Evolutionary conservation across 2,888 invertebrate genomes (phyloP).

Genomic region (Noctua comes): DNA sequence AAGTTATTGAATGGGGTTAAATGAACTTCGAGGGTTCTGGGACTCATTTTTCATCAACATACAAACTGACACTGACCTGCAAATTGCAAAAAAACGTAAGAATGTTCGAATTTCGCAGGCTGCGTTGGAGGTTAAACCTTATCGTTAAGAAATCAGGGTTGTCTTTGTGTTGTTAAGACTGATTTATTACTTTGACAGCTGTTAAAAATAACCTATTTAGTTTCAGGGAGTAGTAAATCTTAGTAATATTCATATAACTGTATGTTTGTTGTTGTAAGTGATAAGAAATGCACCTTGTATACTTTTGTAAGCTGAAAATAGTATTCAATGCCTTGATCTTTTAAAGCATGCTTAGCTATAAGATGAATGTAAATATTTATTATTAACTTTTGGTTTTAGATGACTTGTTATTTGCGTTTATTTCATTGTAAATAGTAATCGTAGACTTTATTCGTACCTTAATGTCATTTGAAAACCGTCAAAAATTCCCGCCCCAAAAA

Average conservation of each 20-base stretch:
- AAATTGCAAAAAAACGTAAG: too few species aligned
- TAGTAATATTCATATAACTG: not conserved
- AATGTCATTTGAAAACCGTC: conserved; percentile 12
- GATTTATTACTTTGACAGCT: not conserved
- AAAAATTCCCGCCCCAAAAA: conserved; percentile 25
- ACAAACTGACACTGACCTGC: too few species aligned
- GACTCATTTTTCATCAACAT: too few species aligned
- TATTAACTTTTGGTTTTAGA: not conserved
- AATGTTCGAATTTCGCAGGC: too few species aligned
- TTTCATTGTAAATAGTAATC: conserved; percentile 12
- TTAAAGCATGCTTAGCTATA: conserved; percentile 44
- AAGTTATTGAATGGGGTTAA: too few species aligned
- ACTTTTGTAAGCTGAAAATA: conserved; percentile 37
- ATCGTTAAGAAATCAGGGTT: not conserved
- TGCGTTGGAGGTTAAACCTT: too few species aligned
- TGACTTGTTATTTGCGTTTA: not conserved
- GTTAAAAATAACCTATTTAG: too few species aligned
- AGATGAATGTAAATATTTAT: conserved; percentile 35
- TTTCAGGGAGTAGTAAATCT: not conserved
- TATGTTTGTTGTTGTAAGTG: not conserved
- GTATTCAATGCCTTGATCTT: conserved; percentile 27
- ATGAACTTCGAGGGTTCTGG: too few species aligned
- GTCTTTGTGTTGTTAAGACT: not conserved
- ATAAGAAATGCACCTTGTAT: conserved; percentile 18
- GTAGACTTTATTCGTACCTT: not conserved